Evolutionary conservation across 2,888 invertebrate genomes (phyloP), one percentile per base, ranked within the genome.

Genomic region (Trissolcus brochymenae): DNA sequence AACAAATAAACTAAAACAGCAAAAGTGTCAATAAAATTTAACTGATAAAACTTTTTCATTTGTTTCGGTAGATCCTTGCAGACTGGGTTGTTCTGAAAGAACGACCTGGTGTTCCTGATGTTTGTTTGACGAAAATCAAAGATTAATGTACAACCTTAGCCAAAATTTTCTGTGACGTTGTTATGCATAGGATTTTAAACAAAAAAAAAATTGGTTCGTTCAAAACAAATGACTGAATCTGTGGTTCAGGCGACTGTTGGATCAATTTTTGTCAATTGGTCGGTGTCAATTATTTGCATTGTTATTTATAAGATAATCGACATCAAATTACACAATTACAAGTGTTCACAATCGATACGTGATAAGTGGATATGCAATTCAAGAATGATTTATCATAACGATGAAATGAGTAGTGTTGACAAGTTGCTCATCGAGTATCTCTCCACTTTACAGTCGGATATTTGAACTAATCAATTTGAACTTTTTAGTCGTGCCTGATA

Each of bases 211-310:
- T 50, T 25, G 21, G 60, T 11, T 66, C 35, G 35, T 49, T 46
- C 40, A 61, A 66, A 53, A 25, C 49, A 13, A 62, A 43, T n/a
- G 76, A 72, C 67, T 62, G 62, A 62, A 72, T 67, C 17, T 50
- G 51, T 64, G 54, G 54, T 71, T 76, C 40, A 62, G 13, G 29
- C 53, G 40, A 76, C 61, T 70, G 65, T 65, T 70, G 66, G 56
- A 41, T 70, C 57, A 71, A 76, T 66, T 67, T 11, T 49, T 66
- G 71, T 76, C 76, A 76, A 76, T 76, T 76, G 55, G 53, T 71
- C 61, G 41, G 62, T 62, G 76, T 76, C 76, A 76, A 76, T 71
- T 76, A 71, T 71, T 66, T 25, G 62, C 66, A 71, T 71, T 76
- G 43, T 61, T 13, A 50, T 54, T 54, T 40, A 41, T 14, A 16